These are phyloP conservation scores for Lutjanus argentimaculatus DNA, from an alignment of 2,797 vertebrate species.

Conservation along the genomic window DNA sequence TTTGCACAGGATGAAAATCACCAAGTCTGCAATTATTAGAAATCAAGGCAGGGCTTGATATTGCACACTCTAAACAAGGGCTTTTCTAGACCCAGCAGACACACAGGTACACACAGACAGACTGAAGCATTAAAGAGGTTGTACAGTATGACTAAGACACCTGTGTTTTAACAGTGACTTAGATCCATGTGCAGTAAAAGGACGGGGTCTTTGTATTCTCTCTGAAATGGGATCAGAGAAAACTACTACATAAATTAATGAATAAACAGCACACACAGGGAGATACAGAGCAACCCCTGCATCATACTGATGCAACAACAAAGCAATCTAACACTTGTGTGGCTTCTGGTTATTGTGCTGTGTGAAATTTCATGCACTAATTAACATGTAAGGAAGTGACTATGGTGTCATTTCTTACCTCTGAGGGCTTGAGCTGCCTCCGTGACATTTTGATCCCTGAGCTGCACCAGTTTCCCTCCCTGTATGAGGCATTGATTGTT, in stretches of 20 bases:
- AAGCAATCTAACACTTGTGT: slow-evolving; percentile 81
- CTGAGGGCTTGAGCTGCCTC: slow-evolving; percentile 52
- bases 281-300: slow-evolving; percentile 69
- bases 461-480: slow-evolving; percentile 38
- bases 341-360: slow-evolving; percentile 73
- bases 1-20: slow-evolving; percentile 35
- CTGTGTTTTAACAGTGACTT: slow-evolving; percentile 58
- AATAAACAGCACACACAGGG: slow-evolving; percentile 79
- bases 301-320: slow-evolving; percentile 88
- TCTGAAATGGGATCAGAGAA: slow-evolving; percentile 88
- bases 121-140: slow-evolving; percentile 18
- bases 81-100: slow-evolving; percentile 9
- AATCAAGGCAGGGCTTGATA: slow-evolving; percentile 2
- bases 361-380: slow-evolving; percentile 77
- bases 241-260: slow-evolving; percentile 85
- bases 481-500: slow-evolving; percentile 36
- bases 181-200: slow-evolving; percentile 60
- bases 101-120: not conserved
- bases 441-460: slow-evolving; percentile 52
- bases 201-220: slow-evolving; percentile 82
- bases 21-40: slow-evolving; percentile 27
- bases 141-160: slow-evolving; percentile 37
- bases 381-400: slow-evolving; percentile 80
- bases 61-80: not conserved
- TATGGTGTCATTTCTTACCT: slow-evolving; percentile 60